Base-by-base conservation (phyloP, 1,140 invertebrate genomes). In the Luehdorfia chinensis region DNA sequence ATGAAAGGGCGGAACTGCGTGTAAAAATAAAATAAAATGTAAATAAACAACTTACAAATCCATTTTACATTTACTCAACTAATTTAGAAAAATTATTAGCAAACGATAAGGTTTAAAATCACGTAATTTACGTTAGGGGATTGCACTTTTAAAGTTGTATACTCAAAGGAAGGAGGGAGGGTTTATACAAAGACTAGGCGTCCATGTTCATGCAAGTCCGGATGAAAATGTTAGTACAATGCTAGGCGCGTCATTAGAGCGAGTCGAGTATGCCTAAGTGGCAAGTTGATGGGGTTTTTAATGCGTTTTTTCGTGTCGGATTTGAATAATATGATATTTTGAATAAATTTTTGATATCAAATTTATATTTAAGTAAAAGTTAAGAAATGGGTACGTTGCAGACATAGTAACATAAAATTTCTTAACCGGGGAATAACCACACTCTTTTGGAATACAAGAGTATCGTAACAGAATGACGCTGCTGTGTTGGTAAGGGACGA, bases 161-260 rank as follows among this genome's bases (percentile, higher is more conserved):
- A 36, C 18, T 50, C 34, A 25, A 9, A 28, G 36, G 44, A 47
- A 52, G 47, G 23, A 53, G 55, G 48, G 57, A 25, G 41, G 50
- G 47, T 32, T 37, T 33, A 13, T 32, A 66, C 60, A 70, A 66
- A 70, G 60, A 54, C 55, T 47, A 34, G 31, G 34, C 44, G 61
- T 57, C 53, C 61, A 66, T 64, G 69, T 69, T 72, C 63, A 68
- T 66, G 55, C 50, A 48, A 62, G 59, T 27, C 47, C 41, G 47
- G 49, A 64, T 69, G 63, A 57, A 64, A 69, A 66, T 59, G 62
- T 69, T 72, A 53, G 62, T 57, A 64, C 63, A 69, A 72, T 68
- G 48, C 55, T 54, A 55, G 49, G 36, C 37, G 56, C 68, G 64
- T 69, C 69, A 66, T 69, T 72, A 72, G 58, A 61, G 55, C 30